Evolutionary conservation across 2,888 invertebrate species (phyloP).

Genomic region (Drosophila rubida): DNA sequence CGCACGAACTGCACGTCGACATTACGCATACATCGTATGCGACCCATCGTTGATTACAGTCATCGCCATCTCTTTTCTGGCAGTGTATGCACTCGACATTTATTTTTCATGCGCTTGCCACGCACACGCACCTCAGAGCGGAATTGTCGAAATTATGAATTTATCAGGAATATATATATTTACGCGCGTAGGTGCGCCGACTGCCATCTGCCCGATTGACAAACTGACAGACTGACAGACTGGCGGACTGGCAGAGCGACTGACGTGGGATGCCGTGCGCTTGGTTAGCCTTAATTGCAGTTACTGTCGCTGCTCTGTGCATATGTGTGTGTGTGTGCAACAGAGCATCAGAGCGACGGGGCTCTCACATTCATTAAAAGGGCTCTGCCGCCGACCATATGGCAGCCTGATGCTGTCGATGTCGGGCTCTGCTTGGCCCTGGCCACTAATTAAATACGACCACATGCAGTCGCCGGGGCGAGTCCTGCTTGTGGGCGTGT

Average conservation of each 20-base stretch:
- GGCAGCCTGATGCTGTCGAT: slow-evolving; percentile 23
- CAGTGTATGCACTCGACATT: neutral
- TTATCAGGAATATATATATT: slow-evolving; percentile 50
- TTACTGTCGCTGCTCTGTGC: slow-evolving; percentile 26
- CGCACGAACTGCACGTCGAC: slow-evolving; percentile 5
- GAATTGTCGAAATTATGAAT: slow-evolving; percentile 73
- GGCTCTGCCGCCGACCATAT: slow-evolving; percentile 37
- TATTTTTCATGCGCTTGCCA: slow-evolving; percentile 7
- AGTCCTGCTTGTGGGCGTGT: slow-evolving; percentile 13
- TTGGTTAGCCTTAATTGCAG: slow-evolving; percentile 77
- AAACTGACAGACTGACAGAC: neutral
- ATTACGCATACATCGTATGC: slow-evolving; percentile 19
- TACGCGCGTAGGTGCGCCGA: slow-evolving; percentile 2
- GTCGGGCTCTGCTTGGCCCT: slow-evolving; percentile 38
- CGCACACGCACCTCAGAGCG: slow-evolving; percentile 59
- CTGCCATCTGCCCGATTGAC: neutral
- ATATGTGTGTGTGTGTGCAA: neutral
- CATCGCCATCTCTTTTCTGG: no score
- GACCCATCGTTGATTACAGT: neutral
- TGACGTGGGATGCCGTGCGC: slow-evolving; percentile 48
- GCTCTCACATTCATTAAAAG: slow-evolving; percentile 78
- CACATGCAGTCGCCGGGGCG: slow-evolving; percentile 44
- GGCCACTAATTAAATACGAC: slow-evolving; percentile 64
- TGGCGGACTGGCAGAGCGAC: neutral
- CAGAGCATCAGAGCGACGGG: slow-evolving; percentile 41